Conservation (phyloP, 2,113 vertebrate species). For the Fukomys damarensis region DNA sequence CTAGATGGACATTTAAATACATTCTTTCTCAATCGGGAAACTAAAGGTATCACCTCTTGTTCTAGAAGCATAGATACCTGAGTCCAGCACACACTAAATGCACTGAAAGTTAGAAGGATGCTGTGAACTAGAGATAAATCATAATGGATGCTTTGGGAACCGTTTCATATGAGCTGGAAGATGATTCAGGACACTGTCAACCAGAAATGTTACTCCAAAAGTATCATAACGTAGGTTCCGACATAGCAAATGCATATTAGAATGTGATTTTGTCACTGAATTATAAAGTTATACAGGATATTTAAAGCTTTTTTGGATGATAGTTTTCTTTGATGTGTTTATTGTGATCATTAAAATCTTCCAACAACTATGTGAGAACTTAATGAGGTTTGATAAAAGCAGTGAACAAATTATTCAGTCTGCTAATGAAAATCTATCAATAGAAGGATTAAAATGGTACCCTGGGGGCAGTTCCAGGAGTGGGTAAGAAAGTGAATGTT, state of each 20-base stretch:
- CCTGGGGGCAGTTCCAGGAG: background rate
- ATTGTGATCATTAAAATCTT: background rate
- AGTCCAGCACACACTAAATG: background rate
- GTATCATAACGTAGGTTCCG: background rate
- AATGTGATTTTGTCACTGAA: background rate
- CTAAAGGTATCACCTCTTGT: background rate
- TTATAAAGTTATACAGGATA: background rate
- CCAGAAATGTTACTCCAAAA: background rate
- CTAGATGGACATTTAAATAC: background rate
- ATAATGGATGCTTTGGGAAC: background rate
- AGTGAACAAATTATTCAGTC: background rate
- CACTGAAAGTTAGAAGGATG: background rate
- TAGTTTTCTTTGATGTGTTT: background rate
- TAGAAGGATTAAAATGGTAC: constrained; percentile 38
- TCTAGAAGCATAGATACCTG: background rate
- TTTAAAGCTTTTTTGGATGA: background rate
- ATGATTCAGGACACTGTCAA: background rate
- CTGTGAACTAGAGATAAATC: background rate
- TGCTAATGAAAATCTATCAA: constrained; percentile 34
- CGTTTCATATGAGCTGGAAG: background rate
- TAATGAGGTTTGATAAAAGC: constrained; percentile 5
- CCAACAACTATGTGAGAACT: background rate
- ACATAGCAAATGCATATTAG: background rate
- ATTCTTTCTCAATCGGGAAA: background rate
- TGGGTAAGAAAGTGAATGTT: background rate